Evolutionary conservation across 2,888 invertebrate species (phyloP), one percentile per base, ranked within the genome.

Genomic region (Nomada ruficornis): DNA sequence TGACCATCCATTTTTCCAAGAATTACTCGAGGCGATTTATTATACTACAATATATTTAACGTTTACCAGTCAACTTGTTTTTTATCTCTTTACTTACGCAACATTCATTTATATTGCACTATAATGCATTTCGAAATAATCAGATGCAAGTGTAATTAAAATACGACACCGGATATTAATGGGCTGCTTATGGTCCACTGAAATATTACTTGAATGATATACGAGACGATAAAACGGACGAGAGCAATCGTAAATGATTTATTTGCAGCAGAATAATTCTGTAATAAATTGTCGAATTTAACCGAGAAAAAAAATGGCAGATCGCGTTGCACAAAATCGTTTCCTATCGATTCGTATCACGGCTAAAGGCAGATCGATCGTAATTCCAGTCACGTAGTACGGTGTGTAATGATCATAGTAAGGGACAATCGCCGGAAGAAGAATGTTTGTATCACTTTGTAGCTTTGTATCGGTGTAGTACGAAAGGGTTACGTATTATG

Each of bases 391-490:
- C 80, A 79, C 79, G 80, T 80, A 72, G 78, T 3, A 10, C 42
- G 15, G 50, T 64, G 57, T 70, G 47, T 77, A 78, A 80, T 57
- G 78, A 80, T 67, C 71, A 57, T 42, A 20, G 65, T 63, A 59
- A 62, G 62, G 79, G 80, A 80, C 80, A 80, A 80, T 80, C 72
- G 68, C 80, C 80, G 80, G 80, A 80, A 72, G 80, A 63, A 72
- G 79, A 67, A 80, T 79, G 80, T 78, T 80, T 72, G 80, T 78
- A 80, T 78, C 80, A 80, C 79, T 78, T 79, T 79, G 71, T 65
- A 70, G 70, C 78, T 71, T 80, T 67, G 78, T 78, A 72, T 72
- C 71, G 65, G 47, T 72, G 79, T 72, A 57, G 72, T 72, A 72
- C 55, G 62, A 67, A 80, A 62, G 70, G 71, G 80, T 67, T 50